phyloP scores from a whole-genome alignment of 2,888 invertebrate species.

The Eilema depressum region DNA sequence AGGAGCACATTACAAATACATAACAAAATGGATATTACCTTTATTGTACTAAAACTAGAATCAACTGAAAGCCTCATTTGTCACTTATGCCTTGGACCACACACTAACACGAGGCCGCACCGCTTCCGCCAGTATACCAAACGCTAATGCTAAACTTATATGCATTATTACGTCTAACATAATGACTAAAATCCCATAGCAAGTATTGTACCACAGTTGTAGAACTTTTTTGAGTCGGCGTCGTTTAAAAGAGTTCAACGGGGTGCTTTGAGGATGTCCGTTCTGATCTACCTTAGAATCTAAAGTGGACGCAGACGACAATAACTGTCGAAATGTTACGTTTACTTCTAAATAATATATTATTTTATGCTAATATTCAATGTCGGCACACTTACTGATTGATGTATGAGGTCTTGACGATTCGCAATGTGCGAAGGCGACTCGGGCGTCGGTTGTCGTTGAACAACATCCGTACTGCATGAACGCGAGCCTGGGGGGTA shows the following conservation, averaged over 20 bases:
- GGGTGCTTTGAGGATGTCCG: constrained; percentile 73
- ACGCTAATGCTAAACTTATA: constrained; percentile 30
- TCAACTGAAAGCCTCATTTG: constrained; percentile 24
- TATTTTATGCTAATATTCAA: no score
- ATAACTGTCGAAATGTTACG: not conserved
- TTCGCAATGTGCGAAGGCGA: no score
- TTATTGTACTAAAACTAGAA: not conserved
- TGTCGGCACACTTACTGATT: no score
- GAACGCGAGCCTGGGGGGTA: no score
- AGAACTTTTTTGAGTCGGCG: constrained; percentile 59
- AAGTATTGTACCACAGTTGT: constrained; percentile 22
- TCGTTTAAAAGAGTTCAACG: constrained; percentile 76
- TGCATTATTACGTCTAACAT: constrained; percentile 38
- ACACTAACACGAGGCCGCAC: constrained; percentile 66
- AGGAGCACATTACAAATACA: no score
- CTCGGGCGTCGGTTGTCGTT: no score
- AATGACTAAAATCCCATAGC: constrained; percentile 44
- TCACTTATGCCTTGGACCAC: constrained; percentile 55
- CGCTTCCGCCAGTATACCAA: constrained; percentile 68
- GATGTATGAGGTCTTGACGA: no score
- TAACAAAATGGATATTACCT: no score
- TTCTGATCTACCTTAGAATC: constrained; percentile 44
- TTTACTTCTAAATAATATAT: not conserved
- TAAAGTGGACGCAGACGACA: constrained; percentile 26
- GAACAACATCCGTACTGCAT: no score